phyloP scores from a whole-genome alignment of 2,797 vertebrate genomes.

The Lophotriccus pileatus region DNA sequence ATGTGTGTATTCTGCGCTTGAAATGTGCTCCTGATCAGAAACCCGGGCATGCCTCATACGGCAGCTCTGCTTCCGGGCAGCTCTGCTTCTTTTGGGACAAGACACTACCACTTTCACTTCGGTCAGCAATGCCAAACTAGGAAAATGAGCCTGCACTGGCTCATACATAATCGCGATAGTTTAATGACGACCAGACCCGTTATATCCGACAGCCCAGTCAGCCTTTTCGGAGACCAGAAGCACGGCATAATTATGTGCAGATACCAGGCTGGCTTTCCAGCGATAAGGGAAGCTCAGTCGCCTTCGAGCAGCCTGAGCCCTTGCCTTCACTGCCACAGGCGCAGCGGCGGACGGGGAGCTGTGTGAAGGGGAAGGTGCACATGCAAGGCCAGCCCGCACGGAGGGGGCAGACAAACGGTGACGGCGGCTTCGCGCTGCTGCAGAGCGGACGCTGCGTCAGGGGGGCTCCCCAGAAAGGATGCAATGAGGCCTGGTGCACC shows the following conservation, averaged over 20 bases:
- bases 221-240: not conserved
- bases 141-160: not conserved
- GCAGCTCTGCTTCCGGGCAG: not conserved
- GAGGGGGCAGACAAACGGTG: rapidly evolving
- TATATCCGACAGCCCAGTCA: rapidly evolving
- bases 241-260: not conserved
- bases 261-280: not conserved
- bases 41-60: rapidly evolving
- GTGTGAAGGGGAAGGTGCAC: rapidly evolving
- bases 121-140: not conserved
- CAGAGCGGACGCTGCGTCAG: rapidly evolving
- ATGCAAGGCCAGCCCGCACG: rapidly evolving
- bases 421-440: rapidly evolving
- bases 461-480: rapidly evolving
- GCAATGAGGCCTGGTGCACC: rapidly evolving
- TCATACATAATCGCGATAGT: not conserved
- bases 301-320: not conserved
- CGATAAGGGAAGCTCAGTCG: rapidly evolving
- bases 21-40: not conserved
- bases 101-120: not conserved
- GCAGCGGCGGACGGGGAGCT: rapidly evolving
- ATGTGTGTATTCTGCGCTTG: rapidly evolving
- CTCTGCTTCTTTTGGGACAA: not conserved
- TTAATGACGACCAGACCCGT: not conserved
- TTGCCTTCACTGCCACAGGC: rapidly evolving